Evolutionary conservation across 2,888 invertebrate genomes (phyloP).

Genomic region (Charanyca ferruginea): DNA sequence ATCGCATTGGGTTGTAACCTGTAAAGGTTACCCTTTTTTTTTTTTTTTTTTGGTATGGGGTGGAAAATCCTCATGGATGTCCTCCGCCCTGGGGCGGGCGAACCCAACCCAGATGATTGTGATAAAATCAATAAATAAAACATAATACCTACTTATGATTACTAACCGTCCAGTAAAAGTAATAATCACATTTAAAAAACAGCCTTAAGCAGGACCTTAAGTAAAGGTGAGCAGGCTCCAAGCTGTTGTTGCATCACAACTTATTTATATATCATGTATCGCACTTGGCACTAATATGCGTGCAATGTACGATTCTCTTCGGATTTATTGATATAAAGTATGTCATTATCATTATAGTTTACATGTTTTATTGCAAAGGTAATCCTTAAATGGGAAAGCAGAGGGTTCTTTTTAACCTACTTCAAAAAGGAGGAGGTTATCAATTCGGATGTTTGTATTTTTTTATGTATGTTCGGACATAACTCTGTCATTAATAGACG

Average conservation of each 20-base stretch:
- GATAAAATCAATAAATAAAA: no score
- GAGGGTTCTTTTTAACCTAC: not conserved
- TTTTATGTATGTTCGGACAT: no score
- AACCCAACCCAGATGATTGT: no score
- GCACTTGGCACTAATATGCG: constrained; percentile 29
- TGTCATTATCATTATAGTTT: constrained; percentile 27
- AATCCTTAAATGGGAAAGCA: not conserved
- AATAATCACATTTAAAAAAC: constrained; percentile 21
- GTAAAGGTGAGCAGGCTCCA: constrained; percentile 48
- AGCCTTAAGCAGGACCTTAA: constrained; percentile 36
- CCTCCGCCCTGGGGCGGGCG: no score
- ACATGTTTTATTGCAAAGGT: not conserved
- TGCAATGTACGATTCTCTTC: constrained; percentile 11
- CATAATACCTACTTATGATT: not conserved
- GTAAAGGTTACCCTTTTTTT: no score
- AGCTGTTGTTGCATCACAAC: constrained; percentile 35
- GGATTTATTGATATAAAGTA: constrained; percentile 23
- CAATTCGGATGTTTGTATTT: no score
- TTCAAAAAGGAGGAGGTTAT: no score
- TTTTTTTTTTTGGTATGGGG: no score
- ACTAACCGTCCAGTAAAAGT: constrained; percentile 9
- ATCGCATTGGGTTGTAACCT: no score
- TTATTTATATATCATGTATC: constrained; percentile 10
- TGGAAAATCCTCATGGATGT: no score
- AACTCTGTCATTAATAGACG: no score